These are phyloP conservation scores for Trichogramma pretiosum DNA, from an alignment of 1,140 invertebrate genomes.

Conservation along the genomic window DNA sequence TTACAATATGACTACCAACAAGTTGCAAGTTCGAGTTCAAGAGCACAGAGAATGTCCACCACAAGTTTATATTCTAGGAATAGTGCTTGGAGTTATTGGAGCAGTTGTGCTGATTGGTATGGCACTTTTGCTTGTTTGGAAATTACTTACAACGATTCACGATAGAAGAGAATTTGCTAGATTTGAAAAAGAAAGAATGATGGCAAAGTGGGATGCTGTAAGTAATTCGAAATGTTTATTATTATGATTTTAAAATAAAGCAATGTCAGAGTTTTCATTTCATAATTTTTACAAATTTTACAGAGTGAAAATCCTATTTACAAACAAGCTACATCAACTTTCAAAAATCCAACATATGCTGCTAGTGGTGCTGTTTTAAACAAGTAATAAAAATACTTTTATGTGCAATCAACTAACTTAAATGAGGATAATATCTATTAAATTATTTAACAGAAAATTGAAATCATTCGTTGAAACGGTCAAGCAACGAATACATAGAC, in stretches of 20 bases:
- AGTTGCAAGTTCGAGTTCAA: conserved; percentile 58
- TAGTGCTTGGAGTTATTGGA: conserved; percentile 91
- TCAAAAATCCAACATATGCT: conserved; percentile 95
- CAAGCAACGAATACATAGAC: too few species aligned
- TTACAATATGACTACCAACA: conserved; percentile 49
- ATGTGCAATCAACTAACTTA: too few species aligned
- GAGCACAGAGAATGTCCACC: conserved; percentile 71
- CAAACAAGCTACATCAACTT: conserved; percentile 95
- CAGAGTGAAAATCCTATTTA: conserved; percentile 98
- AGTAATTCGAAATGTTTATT: conserved; percentile 25
- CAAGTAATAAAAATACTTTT: too few species aligned
- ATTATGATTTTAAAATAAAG: neutral
- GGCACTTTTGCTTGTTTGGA: conserved; percentile 88
- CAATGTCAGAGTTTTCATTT: too few species aligned
- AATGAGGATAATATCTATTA: too few species aligned
- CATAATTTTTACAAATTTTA: conserved; percentile 17
- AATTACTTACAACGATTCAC: conserved; percentile 89
- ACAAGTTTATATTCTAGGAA: conserved; percentile 65
- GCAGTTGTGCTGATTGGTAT: conserved; percentile 79
- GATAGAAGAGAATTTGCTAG: conserved; percentile 92
- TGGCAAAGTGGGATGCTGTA: conserved; percentile 92
- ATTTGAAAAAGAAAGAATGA: conserved; percentile 92
- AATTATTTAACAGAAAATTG: too few species aligned
- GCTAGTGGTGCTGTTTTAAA: too few species aligned
- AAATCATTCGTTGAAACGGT: too few species aligned